A percentile compares a stretch with the other conserved stretches of the same genome.
phyloP scores from a whole-genome alignment of 2,113 vertebrate genomes.

The Vanacampus margaritifer region DNA sequence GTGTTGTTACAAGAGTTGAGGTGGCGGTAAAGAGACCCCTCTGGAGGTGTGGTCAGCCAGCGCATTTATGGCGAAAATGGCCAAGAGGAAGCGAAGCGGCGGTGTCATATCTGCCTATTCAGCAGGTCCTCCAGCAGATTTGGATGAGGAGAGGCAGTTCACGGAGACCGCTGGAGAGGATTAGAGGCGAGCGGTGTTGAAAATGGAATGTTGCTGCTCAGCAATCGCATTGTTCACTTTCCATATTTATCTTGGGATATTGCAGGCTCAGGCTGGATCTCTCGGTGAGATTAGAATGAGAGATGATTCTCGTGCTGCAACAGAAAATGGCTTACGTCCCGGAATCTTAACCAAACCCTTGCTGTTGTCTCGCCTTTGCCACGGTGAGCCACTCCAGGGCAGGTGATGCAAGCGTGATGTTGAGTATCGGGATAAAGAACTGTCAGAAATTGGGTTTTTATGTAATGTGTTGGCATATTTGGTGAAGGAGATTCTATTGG shows the following conservation, averaged over 20 bases:
- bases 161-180: slow-evolving; percentile 69
- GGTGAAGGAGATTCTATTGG: slow-evolving; percentile 3
- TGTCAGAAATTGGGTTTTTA: slow-evolving; percentile 22
- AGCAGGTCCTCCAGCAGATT: slow-evolving; percentile 58
- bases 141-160: slow-evolving; percentile 64
- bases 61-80: slow-evolving; percentile 46
- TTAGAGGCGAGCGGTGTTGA: slow-evolving; percentile 67
- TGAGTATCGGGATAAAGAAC: slow-evolving; percentile 36
- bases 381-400: slow-evolving; percentile 29
- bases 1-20: slow-evolving; percentile 38
- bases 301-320: slow-evolving; percentile 68
- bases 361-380: slow-evolving; percentile 46
- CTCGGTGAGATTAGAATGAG: slow-evolving; percentile 74
- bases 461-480: slow-evolving; percentile 11
- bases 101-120: slow-evolving; percentile 58
- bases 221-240: slow-evolving; percentile 77
- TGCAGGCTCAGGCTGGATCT: slow-evolving; percentile 75
- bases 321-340: slow-evolving; percentile 68
- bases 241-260: slow-evolving; percentile 79
- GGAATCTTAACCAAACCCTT: slow-evolving; percentile 66
- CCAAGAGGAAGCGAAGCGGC: slow-evolving; percentile 38
- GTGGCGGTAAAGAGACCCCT: slow-evolving; percentile 15
- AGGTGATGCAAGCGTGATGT: slow-evolving; percentile 52
- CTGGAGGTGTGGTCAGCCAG: slow-evolving; percentile 41
- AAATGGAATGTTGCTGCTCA: slow-evolving; percentile 72